These are phyloP conservation scores for Hippocampus abdominalis DNA, from an alignment of 2,113 vertebrate genomes.

Conservation along the genomic window DNA sequence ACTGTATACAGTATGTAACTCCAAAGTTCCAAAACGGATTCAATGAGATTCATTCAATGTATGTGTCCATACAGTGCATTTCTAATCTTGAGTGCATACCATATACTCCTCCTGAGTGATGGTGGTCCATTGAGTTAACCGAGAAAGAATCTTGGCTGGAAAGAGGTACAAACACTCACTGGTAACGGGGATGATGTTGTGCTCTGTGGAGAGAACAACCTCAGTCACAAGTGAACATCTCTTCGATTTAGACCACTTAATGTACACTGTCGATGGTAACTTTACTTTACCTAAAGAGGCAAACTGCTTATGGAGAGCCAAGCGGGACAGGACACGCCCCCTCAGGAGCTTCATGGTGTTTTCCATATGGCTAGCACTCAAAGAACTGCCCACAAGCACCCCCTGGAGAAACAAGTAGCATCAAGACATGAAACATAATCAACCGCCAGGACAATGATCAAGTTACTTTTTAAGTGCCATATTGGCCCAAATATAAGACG, in stretches of 20 bases:
- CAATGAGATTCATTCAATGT: neutral
- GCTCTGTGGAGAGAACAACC: slow-evolving; percentile 71
- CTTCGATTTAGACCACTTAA: neutral
- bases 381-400: slow-evolving; percentile 68
- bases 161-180: slow-evolving; percentile 91
- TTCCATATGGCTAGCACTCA: slow-evolving; percentile 97
- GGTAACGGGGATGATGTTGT: slow-evolving; percentile 86
- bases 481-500: too few species aligned
- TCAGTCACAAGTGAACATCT: slow-evolving; percentile 7
- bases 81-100: slow-evolving; percentile 53
- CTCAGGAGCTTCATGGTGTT: slow-evolving; percentile 88
- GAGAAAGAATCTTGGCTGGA: slow-evolving; percentile 88
- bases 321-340: slow-evolving; percentile 83
- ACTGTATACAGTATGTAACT: too few species aligned
- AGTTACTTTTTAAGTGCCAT: too few species aligned
- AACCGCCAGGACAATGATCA: too few species aligned
- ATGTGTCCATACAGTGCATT: neutral
- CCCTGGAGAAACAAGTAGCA: slow-evolving; percentile 49
- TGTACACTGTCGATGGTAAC: slow-evolving; percentile 13
- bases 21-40: neutral
- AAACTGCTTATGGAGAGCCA: slow-evolving; percentile 94
- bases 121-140: slow-evolving; percentile 84
- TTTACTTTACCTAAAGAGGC: slow-evolving; percentile 80
- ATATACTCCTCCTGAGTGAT: slow-evolving; percentile 82
- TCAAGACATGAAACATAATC: neutral